A percentile compares a stretch with the other conserved stretches of the same genome.
These are phyloP conservation scores for Penelope pileata DNA, from an alignment of 2,113 vertebrate species.

Conservation along the genomic window DNA sequence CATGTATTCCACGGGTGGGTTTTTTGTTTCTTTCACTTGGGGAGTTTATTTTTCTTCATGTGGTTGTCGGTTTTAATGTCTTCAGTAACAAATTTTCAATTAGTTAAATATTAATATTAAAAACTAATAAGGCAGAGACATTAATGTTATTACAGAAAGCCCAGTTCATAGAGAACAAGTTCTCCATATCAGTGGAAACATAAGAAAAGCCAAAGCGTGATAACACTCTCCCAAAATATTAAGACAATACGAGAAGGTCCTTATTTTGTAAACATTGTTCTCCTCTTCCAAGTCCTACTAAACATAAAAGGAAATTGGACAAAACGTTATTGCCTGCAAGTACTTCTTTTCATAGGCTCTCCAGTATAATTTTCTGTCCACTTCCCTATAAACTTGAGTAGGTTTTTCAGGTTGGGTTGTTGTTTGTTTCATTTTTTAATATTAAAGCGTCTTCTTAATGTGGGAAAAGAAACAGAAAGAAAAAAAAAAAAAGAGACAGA, in stretches of 20 bases:
- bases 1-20: background rate
- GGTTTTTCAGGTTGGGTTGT: accelerated
- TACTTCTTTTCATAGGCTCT: background rate
- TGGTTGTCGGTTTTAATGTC: background rate
- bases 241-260: background rate
- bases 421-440: background rate
- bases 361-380: background rate
- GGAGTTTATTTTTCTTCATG: too few species aligned
- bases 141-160: background rate
- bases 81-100: background rate
- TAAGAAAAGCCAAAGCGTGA: background rate
- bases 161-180: background rate
- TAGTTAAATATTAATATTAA: background rate
- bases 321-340: background rate
- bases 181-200: background rate
- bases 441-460: too few species aligned
- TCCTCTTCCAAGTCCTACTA: background rate
- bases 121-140: background rate
- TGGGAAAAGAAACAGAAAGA: too few species aligned
- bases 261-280: background rate
- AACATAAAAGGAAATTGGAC: background rate
- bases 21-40: background rate
- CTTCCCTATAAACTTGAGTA: background rate
- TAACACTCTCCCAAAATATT: background rate
- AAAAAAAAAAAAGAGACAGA: background rate